Conservation (phyloP, 1,140 invertebrate genomes). For the Helicorthomorpha holstii region DNA sequence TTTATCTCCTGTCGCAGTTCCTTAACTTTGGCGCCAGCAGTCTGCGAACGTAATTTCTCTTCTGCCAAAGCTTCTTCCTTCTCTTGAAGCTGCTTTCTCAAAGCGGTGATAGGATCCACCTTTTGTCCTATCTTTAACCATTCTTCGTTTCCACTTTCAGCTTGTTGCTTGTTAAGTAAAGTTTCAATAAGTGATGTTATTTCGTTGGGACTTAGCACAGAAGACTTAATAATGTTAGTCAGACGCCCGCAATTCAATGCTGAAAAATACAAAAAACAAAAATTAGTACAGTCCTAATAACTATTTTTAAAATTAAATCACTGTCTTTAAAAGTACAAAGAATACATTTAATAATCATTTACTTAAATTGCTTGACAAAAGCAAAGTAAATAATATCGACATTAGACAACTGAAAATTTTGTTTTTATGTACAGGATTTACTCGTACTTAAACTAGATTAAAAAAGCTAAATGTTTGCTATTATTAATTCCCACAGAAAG, state of each 20-base stretch:
- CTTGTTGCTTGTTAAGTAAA: conserved; percentile 67
- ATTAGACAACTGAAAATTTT: no score
- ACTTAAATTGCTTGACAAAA: no score
- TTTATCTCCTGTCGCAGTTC: conserved; percentile 4
- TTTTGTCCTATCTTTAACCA: conserved; percentile 69
- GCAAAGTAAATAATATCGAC: no score
- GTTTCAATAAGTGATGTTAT: conserved; percentile 75
- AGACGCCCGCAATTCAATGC: conserved; percentile 27
- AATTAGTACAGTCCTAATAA: background rate
- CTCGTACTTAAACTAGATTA: no score
- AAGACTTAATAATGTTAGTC: conserved; percentile 52
- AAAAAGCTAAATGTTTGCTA: no score
- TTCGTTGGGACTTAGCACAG: conserved; percentile 61
- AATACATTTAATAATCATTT: no score
- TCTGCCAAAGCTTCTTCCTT: conserved; percentile 53
- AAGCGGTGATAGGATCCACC: conserved; percentile 60
- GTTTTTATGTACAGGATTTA: no score
- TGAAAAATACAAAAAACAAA: background rate
- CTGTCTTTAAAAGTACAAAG: no score
- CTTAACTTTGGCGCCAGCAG: conserved; percentile 1
- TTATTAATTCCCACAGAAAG: no score
- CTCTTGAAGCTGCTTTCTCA: conserved; percentile 70
- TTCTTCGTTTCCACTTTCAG: conserved; percentile 36
- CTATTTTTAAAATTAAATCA: background rate
- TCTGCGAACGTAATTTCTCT: conserved; percentile 43